phyloP scores from a whole-genome alignment of 2,888 invertebrate species.

The Andrena dorsata region DNA sequence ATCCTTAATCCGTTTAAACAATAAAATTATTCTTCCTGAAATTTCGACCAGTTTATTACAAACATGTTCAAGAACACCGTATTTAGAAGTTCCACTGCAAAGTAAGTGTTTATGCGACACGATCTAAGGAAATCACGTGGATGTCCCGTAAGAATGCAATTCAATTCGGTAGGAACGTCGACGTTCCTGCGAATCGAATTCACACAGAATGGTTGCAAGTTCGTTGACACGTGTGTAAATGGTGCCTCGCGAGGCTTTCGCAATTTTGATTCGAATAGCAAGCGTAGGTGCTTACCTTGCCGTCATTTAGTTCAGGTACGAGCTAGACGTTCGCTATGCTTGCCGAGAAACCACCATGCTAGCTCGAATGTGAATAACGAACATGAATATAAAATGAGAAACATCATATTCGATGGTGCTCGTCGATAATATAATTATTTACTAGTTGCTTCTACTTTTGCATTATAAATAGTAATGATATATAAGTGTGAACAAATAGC shows the following conservation, averaged over 20 bases:
- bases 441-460: too few relatives aligned
- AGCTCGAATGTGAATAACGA: background rate
- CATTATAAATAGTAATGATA: too few relatives aligned
- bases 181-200: conserved; percentile 29
- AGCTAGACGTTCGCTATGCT: conserved; percentile 43
- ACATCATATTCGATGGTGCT: background rate
- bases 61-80: background rate
- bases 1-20: too few relatives aligned
- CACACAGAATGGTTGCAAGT: background rate
- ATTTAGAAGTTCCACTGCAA: background rate
- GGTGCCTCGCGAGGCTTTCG: conserved; percentile 39
- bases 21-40: background rate
- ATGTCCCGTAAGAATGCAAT: conserved; percentile 33
- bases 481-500: too few relatives aligned
- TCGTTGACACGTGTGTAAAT: conserved; percentile 20
- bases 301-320: conserved; percentile 35
- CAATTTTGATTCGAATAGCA: conserved; percentile 45
- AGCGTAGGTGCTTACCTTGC: conserved; percentile 20
- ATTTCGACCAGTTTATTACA: background rate
- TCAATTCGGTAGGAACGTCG: conserved; percentile 34
- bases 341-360: conserved; percentile 8
- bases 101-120: background rate
- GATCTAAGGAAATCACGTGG: conserved; percentile 2
- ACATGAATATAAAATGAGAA: conserved; percentile 1
- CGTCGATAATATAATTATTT: background rate